Percentiles rank a stretch among this genome's conserved stretches.
These are phyloP conservation scores for Bombus haemorrhoidalis DNA, from an alignment of 1,140 invertebrate species.

Conservation along the genomic window DNA sequence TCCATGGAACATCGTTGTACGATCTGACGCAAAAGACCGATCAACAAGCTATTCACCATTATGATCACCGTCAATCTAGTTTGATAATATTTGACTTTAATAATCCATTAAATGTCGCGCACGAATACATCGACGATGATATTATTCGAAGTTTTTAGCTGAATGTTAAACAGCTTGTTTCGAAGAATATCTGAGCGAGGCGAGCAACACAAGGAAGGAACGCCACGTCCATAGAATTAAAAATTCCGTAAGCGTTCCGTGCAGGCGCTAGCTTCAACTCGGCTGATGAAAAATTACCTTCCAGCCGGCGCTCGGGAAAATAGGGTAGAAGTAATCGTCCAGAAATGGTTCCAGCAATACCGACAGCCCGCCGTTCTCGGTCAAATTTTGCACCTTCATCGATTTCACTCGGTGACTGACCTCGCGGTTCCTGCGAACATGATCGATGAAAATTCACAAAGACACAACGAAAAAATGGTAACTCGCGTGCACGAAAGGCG, in stretches of 20 bases:
- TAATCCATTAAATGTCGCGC: not conserved
- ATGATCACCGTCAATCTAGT: not conserved
- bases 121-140: not conserved
- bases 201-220: not conserved
- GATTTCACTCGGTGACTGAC: not conserved
- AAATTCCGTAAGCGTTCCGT: not conserved
- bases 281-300: constrained; percentile 62
- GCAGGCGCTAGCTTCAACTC: not conserved
- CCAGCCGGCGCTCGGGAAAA: constrained; percentile 72
- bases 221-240: not conserved
- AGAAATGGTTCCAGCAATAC: constrained; percentile 79
- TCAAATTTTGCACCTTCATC: constrained; percentile 51
- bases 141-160: not conserved
- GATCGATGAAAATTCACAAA: not conserved
- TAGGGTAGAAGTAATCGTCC: constrained; percentile 82
- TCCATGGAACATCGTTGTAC: not conserved
- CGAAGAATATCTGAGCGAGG: not conserved
- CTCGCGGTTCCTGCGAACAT: not conserved
- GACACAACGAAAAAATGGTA: not conserved
- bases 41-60: not conserved
- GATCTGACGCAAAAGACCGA: not conserved
- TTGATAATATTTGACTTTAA: not conserved
- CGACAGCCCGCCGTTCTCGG: constrained; percentile 75
- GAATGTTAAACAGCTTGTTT: not conserved
- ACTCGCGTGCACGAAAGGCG: too few species aligned